Percentiles rank a stretch among this genome's conserved stretches.
These are phyloP conservation scores for Crypturellus undulatus DNA, from an alignment of 2,113 vertebrate species.

Conservation along the genomic window DNA sequence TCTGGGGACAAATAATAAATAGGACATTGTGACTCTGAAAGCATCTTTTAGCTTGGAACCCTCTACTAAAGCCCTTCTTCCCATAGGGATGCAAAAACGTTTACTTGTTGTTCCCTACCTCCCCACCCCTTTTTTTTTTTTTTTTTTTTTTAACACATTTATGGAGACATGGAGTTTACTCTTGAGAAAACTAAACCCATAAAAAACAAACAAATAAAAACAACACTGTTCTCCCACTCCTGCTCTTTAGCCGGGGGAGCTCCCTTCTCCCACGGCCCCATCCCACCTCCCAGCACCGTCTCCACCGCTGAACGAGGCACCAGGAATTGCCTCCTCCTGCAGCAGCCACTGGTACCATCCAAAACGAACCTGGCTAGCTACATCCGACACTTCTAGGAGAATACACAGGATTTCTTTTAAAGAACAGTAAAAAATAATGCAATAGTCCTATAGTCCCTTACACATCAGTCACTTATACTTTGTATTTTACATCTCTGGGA, in stretches of 20 bases:
- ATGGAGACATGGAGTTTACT: neutral
- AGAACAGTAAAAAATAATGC: neutral
- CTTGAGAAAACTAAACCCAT: neutral
- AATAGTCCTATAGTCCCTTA: neutral
- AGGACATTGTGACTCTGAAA: neutral
- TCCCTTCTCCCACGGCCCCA: neutral
- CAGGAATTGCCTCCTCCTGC: accelerated
- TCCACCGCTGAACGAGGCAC: too few species aligned
- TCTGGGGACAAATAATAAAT: neutral
- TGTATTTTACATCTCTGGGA: neutral
- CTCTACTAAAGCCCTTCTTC: accelerated
- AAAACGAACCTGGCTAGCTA: accelerated
- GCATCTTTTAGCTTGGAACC: neutral
- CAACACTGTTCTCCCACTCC: neutral
- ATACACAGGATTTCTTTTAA: neutral
- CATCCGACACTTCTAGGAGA: neutral
- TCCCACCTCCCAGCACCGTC: neutral
- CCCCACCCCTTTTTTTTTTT: neutral
- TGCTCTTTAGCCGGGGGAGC: neutral
- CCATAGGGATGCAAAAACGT: neutral
- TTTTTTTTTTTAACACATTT: neutral
- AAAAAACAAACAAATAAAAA: too few species aligned
- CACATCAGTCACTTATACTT: neutral
- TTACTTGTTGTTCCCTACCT: neutral
- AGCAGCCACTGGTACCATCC: neutral